Evolutionary conservation across 1,140 invertebrate species (phyloP).

Genomic region (Euborellia annulipes): DNA sequence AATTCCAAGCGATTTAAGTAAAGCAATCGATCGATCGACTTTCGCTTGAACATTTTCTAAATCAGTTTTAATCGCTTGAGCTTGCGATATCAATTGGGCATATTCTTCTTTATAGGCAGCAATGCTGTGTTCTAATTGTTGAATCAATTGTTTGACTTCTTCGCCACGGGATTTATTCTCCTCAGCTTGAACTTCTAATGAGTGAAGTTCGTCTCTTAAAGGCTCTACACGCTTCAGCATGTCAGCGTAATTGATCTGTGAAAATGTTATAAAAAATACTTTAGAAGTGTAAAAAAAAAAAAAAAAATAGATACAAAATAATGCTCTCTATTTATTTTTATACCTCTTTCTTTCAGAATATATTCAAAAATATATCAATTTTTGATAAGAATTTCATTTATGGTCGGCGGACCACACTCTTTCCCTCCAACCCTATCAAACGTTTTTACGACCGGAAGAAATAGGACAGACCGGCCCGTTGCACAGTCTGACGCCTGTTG

Average conservation of each 20-base stretch:
- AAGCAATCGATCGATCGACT: slow-evolving; percentile 81
- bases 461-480: too few relatives aligned
- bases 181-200: slow-evolving; percentile 79
- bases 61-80: slow-evolving; percentile 95
- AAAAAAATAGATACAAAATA: too few relatives aligned
- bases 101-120: slow-evolving; percentile 98
- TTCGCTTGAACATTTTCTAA: slow-evolving; percentile 95
- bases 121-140: slow-evolving; percentile 86
- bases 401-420: too few relatives aligned
- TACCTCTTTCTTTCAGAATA: too few relatives aligned
- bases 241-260: slow-evolving; percentile 96
- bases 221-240: slow-evolving; percentile 99
- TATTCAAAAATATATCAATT: too few relatives aligned
- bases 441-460: too few relatives aligned
- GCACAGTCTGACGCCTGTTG: too few relatives aligned
- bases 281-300: background rate
- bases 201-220: slow-evolving; percentile 79
- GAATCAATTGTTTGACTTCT: slow-evolving; percentile 83
- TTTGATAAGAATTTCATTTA: too few relatives aligned
- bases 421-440: too few relatives aligned
- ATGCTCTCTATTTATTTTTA: too few relatives aligned
- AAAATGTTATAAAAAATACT: slow-evolving; percentile 7
- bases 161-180: slow-evolving; percentile 85
- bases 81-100: slow-evolving; percentile 93
- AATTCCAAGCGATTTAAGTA: slow-evolving; percentile 82